These are phyloP conservation scores for Hystrix cristata DNA, from an alignment of 2,113 vertebrate genomes.

Conservation along the genomic window DNA sequence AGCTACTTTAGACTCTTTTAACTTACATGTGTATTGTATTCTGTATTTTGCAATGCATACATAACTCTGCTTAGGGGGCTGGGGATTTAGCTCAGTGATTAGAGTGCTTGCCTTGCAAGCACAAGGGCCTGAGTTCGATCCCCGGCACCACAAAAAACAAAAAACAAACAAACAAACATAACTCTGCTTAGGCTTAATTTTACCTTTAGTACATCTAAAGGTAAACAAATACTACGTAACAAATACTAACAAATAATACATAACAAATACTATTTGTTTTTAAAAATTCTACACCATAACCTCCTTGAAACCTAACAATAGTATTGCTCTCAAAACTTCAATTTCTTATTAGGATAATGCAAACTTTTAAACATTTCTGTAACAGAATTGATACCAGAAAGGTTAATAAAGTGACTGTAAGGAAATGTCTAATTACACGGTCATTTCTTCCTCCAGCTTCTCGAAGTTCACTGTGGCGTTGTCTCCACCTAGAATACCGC, in stretches of 20 bases:
- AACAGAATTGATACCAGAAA: conserved; percentile 13
- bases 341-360: neutral
- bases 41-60: neutral
- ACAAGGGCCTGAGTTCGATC: too few species aligned
- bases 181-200: neutral
- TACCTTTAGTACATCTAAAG: neutral
- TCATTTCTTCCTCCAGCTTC: conserved; percentile 85
- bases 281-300: neutral
- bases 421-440: conserved; percentile 84
- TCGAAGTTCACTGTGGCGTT: fast-evolving
- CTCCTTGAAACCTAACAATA: conserved; percentile 16
- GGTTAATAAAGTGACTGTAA: conserved; percentile 20
- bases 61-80: neutral
- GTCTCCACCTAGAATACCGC: fast-evolving
- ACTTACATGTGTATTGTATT: neutral
- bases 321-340: neutral
- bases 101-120: too few species aligned
- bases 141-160: too few species aligned
- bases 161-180: too few species aligned
- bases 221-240: neutral
- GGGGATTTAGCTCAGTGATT: too few species aligned
- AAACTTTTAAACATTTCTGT: conserved; percentile 41
- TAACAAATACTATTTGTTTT: neutral
- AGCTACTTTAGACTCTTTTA: neutral
- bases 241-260: neutral